phyloP scores from a whole-genome alignment of 2,797 vertebrate genomes.

The Danio aesculapii region DNA sequence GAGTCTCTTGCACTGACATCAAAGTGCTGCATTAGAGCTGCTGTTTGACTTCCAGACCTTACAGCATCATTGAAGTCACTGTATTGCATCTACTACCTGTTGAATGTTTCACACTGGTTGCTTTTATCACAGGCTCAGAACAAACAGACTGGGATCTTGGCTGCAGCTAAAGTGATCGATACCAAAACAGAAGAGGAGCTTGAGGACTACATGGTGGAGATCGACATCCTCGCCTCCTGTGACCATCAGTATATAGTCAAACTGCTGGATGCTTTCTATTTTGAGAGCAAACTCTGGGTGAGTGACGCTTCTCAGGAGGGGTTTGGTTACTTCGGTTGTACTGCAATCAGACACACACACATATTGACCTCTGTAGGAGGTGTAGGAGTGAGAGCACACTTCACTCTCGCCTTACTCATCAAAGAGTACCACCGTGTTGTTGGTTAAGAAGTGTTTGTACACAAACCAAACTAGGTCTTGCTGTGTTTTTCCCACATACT shows the following conservation, averaged over 20 bases:
- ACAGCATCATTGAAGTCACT: background rate
- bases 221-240: constrained; percentile 97
- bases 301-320: constrained; percentile 52
- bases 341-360: background rate
- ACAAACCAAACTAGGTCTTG: constrained; percentile 17
- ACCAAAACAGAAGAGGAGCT: constrained; percentile 98
- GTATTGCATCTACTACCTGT: background rate
- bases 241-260: constrained; percentile 96
- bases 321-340: constrained; percentile 11
- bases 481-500: background rate
- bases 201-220: constrained; percentile 99
- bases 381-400: constrained; percentile 15
- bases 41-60: background rate
- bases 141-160: constrained; percentile 93
- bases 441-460: constrained; percentile 16
- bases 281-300: constrained; percentile 97
- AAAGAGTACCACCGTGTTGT: constrained; percentile 32
- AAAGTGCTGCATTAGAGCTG: background rate
- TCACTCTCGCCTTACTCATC: constrained; percentile 6
- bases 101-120: constrained; percentile 20
- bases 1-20: background rate
- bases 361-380: constrained; percentile 16
- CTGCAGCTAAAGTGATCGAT: constrained; percentile 98
- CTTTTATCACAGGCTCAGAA: constrained; percentile 90
- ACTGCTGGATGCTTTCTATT: constrained; percentile 97